phyloP scores from a whole-genome alignment of 92 coral and sea anemone genomes.

The Parazoanthus darwini region DNA sequence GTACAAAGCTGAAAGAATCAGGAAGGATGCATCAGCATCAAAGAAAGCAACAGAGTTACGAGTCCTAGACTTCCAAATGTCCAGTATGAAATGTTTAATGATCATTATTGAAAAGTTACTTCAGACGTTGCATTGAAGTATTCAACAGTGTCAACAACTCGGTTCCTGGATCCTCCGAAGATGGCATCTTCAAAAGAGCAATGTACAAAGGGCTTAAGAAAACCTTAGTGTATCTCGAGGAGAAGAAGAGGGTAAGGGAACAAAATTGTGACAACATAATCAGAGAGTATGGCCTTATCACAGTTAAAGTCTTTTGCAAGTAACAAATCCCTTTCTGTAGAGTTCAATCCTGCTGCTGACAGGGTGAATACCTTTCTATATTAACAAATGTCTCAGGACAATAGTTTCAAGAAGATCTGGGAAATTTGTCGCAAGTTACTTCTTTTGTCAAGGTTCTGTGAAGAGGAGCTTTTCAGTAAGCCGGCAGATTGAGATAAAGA shows the following conservation, averaged over 20 bases:
- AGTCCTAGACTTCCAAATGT: conserved; percentile 26
- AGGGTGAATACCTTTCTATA: conserved; percentile 16
- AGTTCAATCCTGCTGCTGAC: conserved; percentile 20
- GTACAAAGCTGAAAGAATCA: neutral
- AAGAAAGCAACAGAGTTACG: conserved; percentile 26
- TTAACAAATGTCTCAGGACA: conserved; percentile 24
- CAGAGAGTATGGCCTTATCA: conserved; percentile 27
- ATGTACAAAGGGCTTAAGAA: conserved; percentile 9
- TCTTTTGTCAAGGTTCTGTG: neutral
- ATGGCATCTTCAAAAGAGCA: conserved; percentile 7
- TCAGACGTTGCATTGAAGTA: conserved; percentile 13
- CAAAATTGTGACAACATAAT: conserved; percentile 33
- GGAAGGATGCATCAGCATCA: conserved; percentile 23
- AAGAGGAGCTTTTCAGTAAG: neutral
- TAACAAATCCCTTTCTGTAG: conserved; percentile 28
- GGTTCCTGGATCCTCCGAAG: conserved; percentile 33
- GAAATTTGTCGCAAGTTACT: conserved; percentile 18
- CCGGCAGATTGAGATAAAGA: conserved; percentile 2
- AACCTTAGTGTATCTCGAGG: neutral
- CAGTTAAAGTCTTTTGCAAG: neutral
- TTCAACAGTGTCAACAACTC: conserved; percentile 2
- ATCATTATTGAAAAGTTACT: conserved; percentile 32
- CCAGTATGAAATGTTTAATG: conserved; percentile 27
- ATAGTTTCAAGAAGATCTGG: conserved; percentile 29
- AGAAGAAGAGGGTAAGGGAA: conserved; percentile 37